These are phyloP conservation scores for Tricholaema leucomelas DNA, from an alignment of 2,113 vertebrate genomes.

Conservation along the genomic window DNA sequence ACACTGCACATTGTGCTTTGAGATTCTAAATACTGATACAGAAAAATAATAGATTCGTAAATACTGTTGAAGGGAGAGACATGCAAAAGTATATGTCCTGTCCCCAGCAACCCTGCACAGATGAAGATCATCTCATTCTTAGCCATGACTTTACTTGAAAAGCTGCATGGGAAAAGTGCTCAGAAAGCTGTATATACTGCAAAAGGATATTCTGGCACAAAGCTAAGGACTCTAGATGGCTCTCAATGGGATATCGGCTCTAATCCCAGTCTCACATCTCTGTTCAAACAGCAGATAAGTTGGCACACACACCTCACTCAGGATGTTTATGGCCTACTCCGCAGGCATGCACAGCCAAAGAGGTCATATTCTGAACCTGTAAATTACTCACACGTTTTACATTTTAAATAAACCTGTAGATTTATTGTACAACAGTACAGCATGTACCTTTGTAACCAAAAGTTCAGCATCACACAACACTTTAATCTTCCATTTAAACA, in stretches of 20 bases:
- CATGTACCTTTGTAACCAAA: conserved; percentile 52
- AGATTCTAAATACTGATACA: not conserved
- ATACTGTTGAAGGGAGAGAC: not conserved
- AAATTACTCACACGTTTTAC: conserved; percentile 35
- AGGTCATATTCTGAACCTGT: not conserved
- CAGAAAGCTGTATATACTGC: not conserved
- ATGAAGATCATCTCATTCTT: not conserved
- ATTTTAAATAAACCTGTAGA: conserved; percentile 43
- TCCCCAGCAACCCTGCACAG: accelerated
- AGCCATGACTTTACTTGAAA: not conserved
- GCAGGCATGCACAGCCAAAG: not conserved
- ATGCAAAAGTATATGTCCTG: accelerated
- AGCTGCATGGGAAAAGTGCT: not conserved
- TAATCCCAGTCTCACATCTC: not conserved
- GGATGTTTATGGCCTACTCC: not conserved
- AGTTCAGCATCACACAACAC: conserved; percentile 25
- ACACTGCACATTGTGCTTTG: not conserved
- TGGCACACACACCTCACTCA: not conserved
- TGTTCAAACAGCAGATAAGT: not conserved
- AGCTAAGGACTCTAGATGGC: not conserved
- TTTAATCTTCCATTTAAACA: conserved; percentile 39
- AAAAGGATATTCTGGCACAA: not conserved
- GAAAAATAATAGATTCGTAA: not conserved
- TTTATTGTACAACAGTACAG: conserved; percentile 54
- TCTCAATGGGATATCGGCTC: not conserved